Percentiles rank a stretch among this genome's conserved stretches.
Evolutionary conservation across 92 coral and sea anemone species (phyloP).

Genomic region (Virgularia gustaviana): DNA sequence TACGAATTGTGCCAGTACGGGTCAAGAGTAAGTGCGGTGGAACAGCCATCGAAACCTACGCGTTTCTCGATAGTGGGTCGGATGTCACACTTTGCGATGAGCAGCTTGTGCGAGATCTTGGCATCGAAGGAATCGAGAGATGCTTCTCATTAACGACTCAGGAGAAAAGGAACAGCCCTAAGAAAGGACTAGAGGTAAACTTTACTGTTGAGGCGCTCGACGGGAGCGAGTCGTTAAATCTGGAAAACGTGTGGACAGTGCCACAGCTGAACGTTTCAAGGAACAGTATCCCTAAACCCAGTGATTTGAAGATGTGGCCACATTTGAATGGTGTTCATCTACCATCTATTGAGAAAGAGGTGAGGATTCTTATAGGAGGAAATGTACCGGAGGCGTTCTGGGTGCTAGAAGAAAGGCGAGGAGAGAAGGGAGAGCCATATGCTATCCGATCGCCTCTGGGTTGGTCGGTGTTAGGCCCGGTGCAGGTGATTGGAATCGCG

Average conservation of each 20-base stretch:
- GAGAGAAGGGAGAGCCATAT: conserved; percentile 41
- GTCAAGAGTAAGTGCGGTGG: not conserved
- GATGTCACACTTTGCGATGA: conserved; percentile 35
- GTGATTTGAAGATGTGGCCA: conserved; percentile 40
- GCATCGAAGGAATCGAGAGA: conserved; percentile 16
- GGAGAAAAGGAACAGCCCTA: conserved; percentile 30
- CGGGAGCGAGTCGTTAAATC: not conserved
- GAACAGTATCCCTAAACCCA: conserved; percentile 7
- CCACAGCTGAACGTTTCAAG: conserved; percentile 20
- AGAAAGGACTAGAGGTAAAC: conserved; percentile 19
- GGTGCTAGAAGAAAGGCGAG: conserved; percentile 34
- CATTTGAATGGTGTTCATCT: conserved; percentile 31
- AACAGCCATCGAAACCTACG: conserved; percentile 25
- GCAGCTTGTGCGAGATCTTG: conserved; percentile 16
- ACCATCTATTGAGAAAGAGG: conserved; percentile 11
- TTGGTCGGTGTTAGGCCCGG: conserved; percentile 42
- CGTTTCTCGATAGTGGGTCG: conserved; percentile 35
- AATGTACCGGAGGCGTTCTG: conserved; percentile 40
- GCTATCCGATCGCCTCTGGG: conserved; percentile 33
- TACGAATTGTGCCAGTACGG: conserved; percentile 28
- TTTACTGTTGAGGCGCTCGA: conserved; percentile 21
- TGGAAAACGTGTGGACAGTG: conserved; percentile 40
- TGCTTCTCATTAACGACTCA: conserved; percentile 37
- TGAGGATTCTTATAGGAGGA: conserved; percentile 35
- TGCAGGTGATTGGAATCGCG: not conserved